Conservation (phyloP, 2,888 invertebrate genomes). For the Aleiodes alternator region DNA sequence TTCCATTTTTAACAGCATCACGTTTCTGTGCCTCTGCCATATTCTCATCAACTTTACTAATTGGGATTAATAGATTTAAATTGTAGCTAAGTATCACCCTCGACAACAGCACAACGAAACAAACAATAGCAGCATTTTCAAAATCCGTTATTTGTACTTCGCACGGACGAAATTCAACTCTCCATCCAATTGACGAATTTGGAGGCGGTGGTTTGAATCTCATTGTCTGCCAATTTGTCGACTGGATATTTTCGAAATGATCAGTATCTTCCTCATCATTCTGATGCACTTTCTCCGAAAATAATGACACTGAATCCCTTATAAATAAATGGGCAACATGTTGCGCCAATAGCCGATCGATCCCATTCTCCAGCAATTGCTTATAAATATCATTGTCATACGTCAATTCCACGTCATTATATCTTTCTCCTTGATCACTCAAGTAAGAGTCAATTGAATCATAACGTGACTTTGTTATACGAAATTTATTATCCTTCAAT, state of each 20-base stretch:
- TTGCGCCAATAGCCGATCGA: conserved; percentile 94
- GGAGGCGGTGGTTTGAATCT: conserved; percentile 98
- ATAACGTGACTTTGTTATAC: conserved; percentile 95
- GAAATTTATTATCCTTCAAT: conserved; percentile 85
- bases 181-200: conserved; percentile 97
- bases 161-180: conserved; percentile 99
- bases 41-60: conserved; percentile 98
- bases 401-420: conserved; percentile 94
- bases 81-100: conserved; percentile 97
- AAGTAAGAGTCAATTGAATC: conserved; percentile 98
- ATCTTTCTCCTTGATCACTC: conserved; percentile 90
- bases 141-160: conserved; percentile 99
- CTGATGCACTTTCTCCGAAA: conserved; percentile 95
- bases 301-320: conserved; percentile 95
- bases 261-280: conserved; percentile 96
- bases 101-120: conserved; percentile 97
- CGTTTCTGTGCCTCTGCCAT: conserved; percentile 96
- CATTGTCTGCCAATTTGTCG: conserved; percentile 99
- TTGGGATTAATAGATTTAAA: conserved; percentile 96
- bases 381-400: conserved; percentile 90
- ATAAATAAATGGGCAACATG: conserved; percentile 99
- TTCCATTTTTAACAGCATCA: conserved; percentile 88
- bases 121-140: conserved; percentile 99
- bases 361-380: conserved; percentile 89
- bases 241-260: conserved; percentile 99